phyloP scores from a whole-genome alignment of 2,797 vertebrate genomes.

The Sternarchorhynchus goeldii region DNA sequence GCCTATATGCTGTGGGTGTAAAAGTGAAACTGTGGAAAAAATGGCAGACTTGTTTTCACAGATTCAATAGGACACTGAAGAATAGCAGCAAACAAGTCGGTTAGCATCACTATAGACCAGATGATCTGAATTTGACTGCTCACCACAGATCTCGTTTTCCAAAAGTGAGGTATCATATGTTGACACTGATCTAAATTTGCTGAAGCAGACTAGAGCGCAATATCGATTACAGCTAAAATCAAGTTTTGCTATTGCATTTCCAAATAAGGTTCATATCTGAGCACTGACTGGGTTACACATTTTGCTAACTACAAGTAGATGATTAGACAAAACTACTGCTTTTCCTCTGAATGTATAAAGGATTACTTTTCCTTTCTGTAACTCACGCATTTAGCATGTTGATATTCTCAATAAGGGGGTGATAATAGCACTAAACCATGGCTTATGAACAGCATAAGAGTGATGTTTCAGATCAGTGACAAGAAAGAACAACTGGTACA shows the following conservation, averaged over 20 bases:
- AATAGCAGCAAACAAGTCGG: conserved; percentile 13
- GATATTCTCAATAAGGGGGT: too few relatives aligned
- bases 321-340: background rate
- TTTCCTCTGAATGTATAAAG: too few relatives aligned
- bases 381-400: too few relatives aligned
- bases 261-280: conserved; percentile 9
- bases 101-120: background rate
- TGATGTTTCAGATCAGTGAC: too few relatives aligned
- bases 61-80: conserved; percentile 1
- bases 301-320: too few relatives aligned
- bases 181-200: background rate
- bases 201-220: background rate
- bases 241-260: conserved; percentile 18
- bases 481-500: too few relatives aligned
- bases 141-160: background rate
- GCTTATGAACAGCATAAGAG: too few relatives aligned
- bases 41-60: background rate
- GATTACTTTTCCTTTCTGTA: too few relatives aligned
- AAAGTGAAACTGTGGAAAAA: conserved; percentile 14
- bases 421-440: too few relatives aligned
- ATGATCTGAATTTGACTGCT: background rate
- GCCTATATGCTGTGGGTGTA: background rate
- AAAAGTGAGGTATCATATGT: conserved; percentile 9
- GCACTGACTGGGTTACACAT: conserved; percentile 1
- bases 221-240: conserved; percentile 22